These are phyloP conservation scores for Phaedon cochleariae DNA, from an alignment of 2,888 invertebrate species.

Conservation along the genomic window DNA sequence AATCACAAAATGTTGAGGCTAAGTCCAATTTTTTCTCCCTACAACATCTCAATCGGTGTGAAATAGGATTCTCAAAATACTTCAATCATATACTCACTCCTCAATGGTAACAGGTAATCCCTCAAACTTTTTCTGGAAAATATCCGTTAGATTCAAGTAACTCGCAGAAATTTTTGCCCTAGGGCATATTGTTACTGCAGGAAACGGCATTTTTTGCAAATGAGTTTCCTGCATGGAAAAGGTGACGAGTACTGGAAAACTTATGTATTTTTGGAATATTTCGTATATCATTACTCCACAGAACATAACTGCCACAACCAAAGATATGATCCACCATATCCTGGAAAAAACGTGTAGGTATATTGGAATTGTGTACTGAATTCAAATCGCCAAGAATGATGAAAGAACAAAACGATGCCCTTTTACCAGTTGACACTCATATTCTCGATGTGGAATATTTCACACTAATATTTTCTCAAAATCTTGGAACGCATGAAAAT, in stretches of 20 bases:
- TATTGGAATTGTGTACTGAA: too few species aligned
- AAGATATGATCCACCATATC: slow-evolving; percentile 34
- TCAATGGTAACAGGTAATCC: slow-evolving; percentile 25
- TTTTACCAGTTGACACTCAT: too few species aligned
- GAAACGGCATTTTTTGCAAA: slow-evolving; percentile 67
- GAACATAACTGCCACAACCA: slow-evolving; percentile 21
- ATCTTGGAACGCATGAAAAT: too few species aligned
- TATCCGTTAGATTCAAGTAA: slow-evolving; percentile 68
- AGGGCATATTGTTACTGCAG: slow-evolving; percentile 66
- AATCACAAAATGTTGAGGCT: slow-evolving; percentile 33
- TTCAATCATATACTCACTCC: slow-evolving; percentile 31
- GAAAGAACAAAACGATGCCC: too few species aligned
- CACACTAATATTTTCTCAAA: too few species aligned
- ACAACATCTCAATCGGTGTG: neutral
- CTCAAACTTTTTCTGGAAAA: slow-evolving; percentile 24
- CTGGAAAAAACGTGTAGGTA: too few species aligned
- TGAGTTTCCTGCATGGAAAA: slow-evolving; percentile 77
- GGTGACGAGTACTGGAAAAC: slow-evolving; percentile 76
- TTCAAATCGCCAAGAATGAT: too few species aligned
- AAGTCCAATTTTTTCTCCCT: slow-evolving; percentile 27
- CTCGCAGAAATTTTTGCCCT: slow-evolving; percentile 71
- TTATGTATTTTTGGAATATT: slow-evolving; percentile 75
- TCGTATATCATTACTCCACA: slow-evolving; percentile 64
- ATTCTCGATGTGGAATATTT: too few species aligned
- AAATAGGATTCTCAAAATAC: neutral